Evolutionary conservation across 2,797 vertebrate species (phyloP).

Genomic region (Falco cherrug): DNA sequence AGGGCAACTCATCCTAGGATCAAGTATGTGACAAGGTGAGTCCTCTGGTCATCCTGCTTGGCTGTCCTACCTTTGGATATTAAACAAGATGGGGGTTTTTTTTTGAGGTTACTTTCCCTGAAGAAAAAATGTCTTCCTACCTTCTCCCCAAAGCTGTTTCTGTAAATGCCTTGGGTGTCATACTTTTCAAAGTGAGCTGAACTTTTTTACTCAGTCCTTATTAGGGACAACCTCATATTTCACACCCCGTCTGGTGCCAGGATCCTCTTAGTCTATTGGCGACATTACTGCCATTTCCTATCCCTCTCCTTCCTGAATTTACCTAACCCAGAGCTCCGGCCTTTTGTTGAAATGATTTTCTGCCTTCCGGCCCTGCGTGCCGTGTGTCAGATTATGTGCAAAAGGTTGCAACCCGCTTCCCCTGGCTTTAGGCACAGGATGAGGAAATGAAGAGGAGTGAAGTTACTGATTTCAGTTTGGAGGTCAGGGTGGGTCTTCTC

Average conservation of each 20-base stretch:
- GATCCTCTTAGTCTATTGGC: conserved; percentile 69
- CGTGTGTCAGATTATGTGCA: conserved; percentile 95
- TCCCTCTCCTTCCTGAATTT: conserved; percentile 90
- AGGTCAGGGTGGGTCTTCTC: conserved; percentile 74
- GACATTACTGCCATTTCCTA: conserved; percentile 82
- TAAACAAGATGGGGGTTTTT: background rate
- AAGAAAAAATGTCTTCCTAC: conserved; percentile 28
- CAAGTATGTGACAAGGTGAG: background rate
- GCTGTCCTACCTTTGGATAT: background rate
- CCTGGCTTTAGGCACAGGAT: conserved; percentile 89
- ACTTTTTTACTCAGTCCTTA: conserved; percentile 64
- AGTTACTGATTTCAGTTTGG: conserved; percentile 75
- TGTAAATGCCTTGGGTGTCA: conserved; percentile 54
- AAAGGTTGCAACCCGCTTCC: conserved; percentile 90
- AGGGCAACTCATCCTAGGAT: background rate
- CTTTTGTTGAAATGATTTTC: conserved; percentile 89
- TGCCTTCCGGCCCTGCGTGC: conserved; percentile 88
- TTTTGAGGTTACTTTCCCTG: conserved; percentile 14
- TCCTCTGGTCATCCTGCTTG: background rate
- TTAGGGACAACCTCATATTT: conserved; percentile 77
- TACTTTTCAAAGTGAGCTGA: conserved; percentile 55
- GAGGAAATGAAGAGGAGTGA: conserved; percentile 89
- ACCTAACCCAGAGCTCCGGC: conserved; percentile 84
- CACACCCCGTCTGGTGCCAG: conserved; percentile 60
- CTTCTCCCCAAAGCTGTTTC: conserved; percentile 25